Evolutionary conservation across 2,888 invertebrate species (phyloP).

Genomic region (Mythimna loreyi): DNA sequence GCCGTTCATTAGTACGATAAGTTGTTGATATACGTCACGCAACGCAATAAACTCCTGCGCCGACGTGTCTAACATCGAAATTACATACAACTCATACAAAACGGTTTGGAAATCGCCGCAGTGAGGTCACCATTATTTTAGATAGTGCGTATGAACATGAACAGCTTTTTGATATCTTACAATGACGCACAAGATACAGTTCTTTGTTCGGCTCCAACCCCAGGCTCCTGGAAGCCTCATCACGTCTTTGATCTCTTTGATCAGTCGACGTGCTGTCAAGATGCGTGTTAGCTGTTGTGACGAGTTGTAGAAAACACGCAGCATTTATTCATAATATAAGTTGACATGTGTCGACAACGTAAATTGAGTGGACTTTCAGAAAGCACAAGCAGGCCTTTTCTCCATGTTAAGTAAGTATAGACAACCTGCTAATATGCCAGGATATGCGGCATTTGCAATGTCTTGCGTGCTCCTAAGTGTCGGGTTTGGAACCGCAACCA

Average conservation of each 20-base stretch:
- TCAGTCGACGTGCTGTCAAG: conserved; percentile 27
- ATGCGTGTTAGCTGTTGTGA: conserved; percentile 21
- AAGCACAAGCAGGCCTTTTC: neutral
- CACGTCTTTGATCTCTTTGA: conserved; percentile 37
- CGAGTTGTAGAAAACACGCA: conserved; percentile 18
- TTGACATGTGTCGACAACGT: conserved; percentile 14
- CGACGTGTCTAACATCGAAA: conserved; percentile 68
- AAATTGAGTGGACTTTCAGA: neutral
- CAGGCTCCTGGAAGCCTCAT: conserved; percentile 25
- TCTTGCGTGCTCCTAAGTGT: conserved; percentile 49
- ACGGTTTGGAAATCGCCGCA: conserved; percentile 59
- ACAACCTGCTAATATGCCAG: neutral
- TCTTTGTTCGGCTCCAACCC: conserved; percentile 37
- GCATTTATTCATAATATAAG: neutral
- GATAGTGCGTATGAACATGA: conserved; percentile 19
- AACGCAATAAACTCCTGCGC: conserved; percentile 57
- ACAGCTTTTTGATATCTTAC: conserved; percentile 31
- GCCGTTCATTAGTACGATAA: conserved; percentile 57
- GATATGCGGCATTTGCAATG: conserved; percentile 11
- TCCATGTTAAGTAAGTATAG: conserved; percentile 4
- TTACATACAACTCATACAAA: conserved; percentile 56
- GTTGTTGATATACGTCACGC: conserved; percentile 67
- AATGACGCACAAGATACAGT: conserved; percentile 24
- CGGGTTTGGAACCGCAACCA: conserved; percentile 30
- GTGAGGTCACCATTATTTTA: conserved; percentile 63